Base-by-base conservation (phyloP, 2,888 invertebrate genomes). In the Harmothoe impar region DNA sequence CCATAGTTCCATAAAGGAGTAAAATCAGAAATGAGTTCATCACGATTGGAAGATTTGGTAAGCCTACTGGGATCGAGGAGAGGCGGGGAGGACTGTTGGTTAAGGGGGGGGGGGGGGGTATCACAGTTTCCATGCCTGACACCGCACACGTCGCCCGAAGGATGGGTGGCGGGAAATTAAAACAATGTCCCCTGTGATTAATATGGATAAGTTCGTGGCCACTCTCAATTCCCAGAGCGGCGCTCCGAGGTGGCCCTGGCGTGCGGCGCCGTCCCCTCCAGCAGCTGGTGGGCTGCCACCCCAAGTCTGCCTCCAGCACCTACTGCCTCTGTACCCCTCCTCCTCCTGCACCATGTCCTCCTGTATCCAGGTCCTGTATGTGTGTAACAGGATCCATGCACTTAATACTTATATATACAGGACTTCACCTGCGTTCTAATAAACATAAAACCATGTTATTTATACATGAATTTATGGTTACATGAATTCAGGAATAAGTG, bases 161-260 rank as follows among this genome's bases (percentile, higher is more conserved):
- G 20, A 15, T 17, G 43, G 20, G 33, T 17, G 43, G 5, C 81
- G 25, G 81, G 81, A 81, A 43, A 81, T 81, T 81, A 81, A 81
- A 43, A 81, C 81, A 81, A 81, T 81, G 81, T 81, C 17, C 35
- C 35, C 20, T 33, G 17, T 81, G 81, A 81, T 81, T 81, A 81
- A 81, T 81, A 81, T 81, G 81, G 81, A 81, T 81, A 81, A 33
- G 81, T 81, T 81, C 35, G 81, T 35, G 81, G 81, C 81, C 33
- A 81, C 35, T n/a, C 35, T 81, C 33, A 81, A 81, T 81, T 81
- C 81, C 72, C 33, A 17, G 29, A 7, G 43, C 43, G 43, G 43
- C 20, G 43, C 81, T 81, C 43, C 25, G 43, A 81, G 81, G 81
- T 35, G 81, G 77, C 43, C 43, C 43, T 72, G 72, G 72, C 25